These are phyloP conservation scores for Morone saxatilis DNA, from an alignment of 2,113 vertebrate species.

Conservation along the genomic window DNA sequence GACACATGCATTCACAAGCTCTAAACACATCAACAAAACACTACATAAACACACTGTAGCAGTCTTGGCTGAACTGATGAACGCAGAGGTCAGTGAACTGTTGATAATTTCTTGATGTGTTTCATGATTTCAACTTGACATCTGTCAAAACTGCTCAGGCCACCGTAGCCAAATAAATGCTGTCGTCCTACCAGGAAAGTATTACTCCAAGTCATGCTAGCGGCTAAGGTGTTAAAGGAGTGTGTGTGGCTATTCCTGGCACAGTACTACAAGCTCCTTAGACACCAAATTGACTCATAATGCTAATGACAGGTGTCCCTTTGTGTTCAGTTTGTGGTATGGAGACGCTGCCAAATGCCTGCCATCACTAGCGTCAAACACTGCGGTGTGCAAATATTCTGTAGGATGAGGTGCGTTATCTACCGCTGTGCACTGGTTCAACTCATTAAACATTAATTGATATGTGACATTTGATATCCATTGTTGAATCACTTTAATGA, in stretches of 20 bases:
- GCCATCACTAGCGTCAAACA: conserved; percentile 20
- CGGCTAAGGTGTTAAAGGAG: conserved; percentile 37
- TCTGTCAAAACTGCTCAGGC: conserved; percentile 62
- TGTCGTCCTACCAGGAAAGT: conserved; percentile 10
- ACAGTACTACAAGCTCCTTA: conserved; percentile 46
- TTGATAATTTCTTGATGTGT: conserved; percentile 50
- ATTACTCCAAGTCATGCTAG: conserved; percentile 28
- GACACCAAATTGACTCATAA: conserved; percentile 64
- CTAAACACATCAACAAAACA: conserved; percentile 2
- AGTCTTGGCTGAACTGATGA: conserved; percentile 37
- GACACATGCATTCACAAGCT: conserved; percentile 16
- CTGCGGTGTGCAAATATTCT: conserved; percentile 26
- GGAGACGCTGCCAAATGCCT: conserved; percentile 55
- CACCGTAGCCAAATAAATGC: conserved; percentile 13
- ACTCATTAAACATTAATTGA: conserved; percentile 73
- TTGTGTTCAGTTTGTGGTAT: conserved; percentile 54
- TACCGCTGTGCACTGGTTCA: conserved; percentile 36
- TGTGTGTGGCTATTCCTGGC: conserved; percentile 36
- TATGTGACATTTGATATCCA: conserved; percentile 73
- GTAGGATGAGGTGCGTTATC: conserved; percentile 41
- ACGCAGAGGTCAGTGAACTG: conserved; percentile 42
- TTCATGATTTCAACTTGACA: conserved; percentile 55
- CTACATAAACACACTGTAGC: background rate
- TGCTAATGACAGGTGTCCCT: conserved; percentile 76
- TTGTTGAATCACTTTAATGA: conserved; percentile 68